These are phyloP conservation scores for Tenrec ecaudatus DNA, from an alignment of 2,113 vertebrate genomes.

Conservation along the genomic window DNA sequence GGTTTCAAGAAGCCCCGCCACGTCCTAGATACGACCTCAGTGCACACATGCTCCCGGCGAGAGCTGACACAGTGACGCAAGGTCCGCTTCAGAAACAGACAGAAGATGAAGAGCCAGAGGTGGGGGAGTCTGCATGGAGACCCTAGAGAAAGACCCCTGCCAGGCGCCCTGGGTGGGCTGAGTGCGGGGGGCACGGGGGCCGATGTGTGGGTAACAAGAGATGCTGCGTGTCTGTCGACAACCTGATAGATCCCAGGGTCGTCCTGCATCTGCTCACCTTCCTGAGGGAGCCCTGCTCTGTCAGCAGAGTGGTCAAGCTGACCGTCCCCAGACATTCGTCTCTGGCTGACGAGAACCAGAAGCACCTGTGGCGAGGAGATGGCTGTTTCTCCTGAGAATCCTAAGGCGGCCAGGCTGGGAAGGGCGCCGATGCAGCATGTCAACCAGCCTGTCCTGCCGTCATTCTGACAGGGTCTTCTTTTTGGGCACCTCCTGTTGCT, in stretches of 20 bases:
- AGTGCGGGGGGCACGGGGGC: neutral
- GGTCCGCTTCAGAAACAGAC: neutral
- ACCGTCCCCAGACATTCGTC: neutral
- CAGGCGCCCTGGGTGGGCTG: rapidly evolving
- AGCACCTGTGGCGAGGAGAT: neutral
- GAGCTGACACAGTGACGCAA: neutral
- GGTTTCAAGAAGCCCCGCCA: neutral
- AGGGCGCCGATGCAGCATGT: rapidly evolving
- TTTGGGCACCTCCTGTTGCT: neutral
- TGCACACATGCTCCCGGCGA: neutral
- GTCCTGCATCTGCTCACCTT: neutral
- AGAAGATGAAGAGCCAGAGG: neutral
- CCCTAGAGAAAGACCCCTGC: neutral
- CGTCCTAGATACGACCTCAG: neutral
- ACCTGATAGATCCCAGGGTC: neutral
- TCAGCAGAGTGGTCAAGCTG: neutral
- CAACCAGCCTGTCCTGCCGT: neutral
- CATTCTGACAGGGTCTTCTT: neutral
- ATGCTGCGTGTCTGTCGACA: neutral
- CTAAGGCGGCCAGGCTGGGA: neutral
- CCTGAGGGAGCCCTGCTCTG: neutral
- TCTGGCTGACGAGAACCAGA: neutral
- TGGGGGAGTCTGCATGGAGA: rapidly evolving
- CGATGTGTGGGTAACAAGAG: neutral
- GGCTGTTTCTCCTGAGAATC: neutral